Conservation (phyloP, 2,888 invertebrate species). For the Salticus scenicus region DNA sequence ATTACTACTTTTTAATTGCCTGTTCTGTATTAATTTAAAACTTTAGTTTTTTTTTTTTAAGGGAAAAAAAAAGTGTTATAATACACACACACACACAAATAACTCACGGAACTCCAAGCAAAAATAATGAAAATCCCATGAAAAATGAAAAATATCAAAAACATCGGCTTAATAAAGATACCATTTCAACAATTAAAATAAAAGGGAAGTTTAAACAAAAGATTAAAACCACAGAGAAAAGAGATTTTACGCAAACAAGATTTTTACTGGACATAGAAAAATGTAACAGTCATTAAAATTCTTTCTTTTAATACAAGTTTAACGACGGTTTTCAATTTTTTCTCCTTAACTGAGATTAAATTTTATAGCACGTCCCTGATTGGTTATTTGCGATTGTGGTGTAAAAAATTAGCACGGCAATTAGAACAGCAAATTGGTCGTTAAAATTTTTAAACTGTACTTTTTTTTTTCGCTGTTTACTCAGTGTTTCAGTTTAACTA, state of each 20-base stretch:
- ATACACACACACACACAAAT: too few relatives aligned
- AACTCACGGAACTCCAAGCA: too few relatives aligned
- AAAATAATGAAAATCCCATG: too few relatives aligned
- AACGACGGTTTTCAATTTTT: background rate
- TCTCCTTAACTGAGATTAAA: background rate
- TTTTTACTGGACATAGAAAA: background rate
- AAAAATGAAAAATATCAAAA: background rate
- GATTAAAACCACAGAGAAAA: background rate
- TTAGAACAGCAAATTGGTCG: constrained; percentile 51
- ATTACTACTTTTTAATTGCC: too few relatives aligned
- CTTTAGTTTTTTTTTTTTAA: too few relatives aligned
- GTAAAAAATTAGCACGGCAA: constrained; percentile 28
- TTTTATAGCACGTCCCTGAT: constrained; percentile 25
- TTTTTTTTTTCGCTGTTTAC: background rate
- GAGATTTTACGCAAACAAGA: background rate
- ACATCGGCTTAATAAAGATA: background rate
- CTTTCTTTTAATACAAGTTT: constrained; percentile 29
- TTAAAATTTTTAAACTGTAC: constrained; percentile 25
- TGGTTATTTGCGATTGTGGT: constrained; percentile 18
- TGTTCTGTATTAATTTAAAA: too few relatives aligned
- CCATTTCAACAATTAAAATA: background rate
- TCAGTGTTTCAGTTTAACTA: background rate
- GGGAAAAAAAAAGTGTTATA: too few relatives aligned
- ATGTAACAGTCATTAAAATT: constrained; percentile 33
- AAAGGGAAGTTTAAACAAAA: background rate